These are phyloP conservation scores for Mastomys natalensis DNA, from an alignment of 2,113 vertebrate species.

Conservation along the genomic window DNA sequence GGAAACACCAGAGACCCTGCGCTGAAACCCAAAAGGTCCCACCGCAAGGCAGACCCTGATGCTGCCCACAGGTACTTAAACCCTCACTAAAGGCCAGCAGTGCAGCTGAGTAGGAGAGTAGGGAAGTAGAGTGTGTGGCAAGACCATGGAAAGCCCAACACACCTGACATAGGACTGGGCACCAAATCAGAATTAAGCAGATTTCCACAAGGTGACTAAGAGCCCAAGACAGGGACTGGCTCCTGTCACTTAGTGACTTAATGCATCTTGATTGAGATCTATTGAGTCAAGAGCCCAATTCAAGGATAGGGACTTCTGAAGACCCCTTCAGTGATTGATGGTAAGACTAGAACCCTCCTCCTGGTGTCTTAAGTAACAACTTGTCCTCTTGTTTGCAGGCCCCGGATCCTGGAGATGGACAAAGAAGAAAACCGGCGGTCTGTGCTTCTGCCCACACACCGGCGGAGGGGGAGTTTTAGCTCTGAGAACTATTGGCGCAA, in stretches of 20 bases:
- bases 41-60: conserved; percentile 96
- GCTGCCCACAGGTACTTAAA: conserved; percentile 93
- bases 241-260: neutral
- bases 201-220: neutral
- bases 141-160: neutral
- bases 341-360: neutral
- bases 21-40: conserved; percentile 96
- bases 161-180: neutral
- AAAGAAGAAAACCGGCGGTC: conserved; percentile 97
- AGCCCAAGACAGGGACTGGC: neutral
- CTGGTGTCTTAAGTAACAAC: conserved; percentile 1
- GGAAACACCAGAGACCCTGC: conserved; percentile 90
- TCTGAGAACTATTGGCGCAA: conserved; percentile 95
- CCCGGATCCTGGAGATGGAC: conserved; percentile 98
- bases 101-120: neutral
- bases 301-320: neutral
- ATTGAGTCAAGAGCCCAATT: neutral
- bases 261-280: neutral
- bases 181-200: neutral
- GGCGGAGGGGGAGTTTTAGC: conserved; percentile 90
- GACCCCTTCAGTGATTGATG: neutral
- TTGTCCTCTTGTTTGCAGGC: conserved; percentile 84
- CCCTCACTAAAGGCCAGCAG: neutral
- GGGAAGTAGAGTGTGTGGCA: neutral
- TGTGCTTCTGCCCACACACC: conserved; percentile 90